phyloP scores from a whole-genome alignment of 2,888 invertebrate genomes.

The Pachycephus smyrnensis region DNA sequence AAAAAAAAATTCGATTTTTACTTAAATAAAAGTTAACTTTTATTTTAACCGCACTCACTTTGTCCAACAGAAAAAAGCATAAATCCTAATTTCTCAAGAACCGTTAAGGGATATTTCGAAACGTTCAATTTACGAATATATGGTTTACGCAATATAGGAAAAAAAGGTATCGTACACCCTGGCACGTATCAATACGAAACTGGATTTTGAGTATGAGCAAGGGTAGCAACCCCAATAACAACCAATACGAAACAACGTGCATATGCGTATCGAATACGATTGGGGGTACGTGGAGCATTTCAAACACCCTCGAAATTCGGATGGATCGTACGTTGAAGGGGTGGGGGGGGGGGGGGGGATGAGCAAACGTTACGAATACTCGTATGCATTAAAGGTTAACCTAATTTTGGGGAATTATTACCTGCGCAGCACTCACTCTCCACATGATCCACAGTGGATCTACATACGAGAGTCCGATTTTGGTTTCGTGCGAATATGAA shows the following conservation, averaged over 20 bases:
- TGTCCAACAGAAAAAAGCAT: background rate
- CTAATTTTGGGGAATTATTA: slow-evolving; percentile 50
- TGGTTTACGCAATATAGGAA: too few species aligned
- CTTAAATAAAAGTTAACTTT: background rate
- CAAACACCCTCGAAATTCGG: background rate
- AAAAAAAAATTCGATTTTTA: too few species aligned
- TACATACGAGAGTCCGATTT: background rate
- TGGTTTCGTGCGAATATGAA: background rate
- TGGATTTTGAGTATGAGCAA: background rate
- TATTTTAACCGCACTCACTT: background rate
- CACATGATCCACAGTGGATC: background rate
- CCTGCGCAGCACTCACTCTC: slow-evolving; percentile 25
- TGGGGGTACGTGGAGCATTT: background rate
- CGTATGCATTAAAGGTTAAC: slow-evolving; percentile 44
- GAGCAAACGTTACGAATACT: slow-evolving; percentile 30
- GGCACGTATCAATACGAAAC: background rate
- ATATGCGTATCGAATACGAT: background rate
- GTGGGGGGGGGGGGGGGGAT: background rate
- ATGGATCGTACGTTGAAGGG: background rate
- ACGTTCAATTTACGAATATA: too few species aligned
- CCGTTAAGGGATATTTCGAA: too few species aligned
- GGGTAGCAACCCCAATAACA: background rate
- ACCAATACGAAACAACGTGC: background rate
- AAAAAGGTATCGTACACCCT: background rate
- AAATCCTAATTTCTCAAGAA: background rate